A percentile compares a stretch with the other conserved stretches of the same genome.
These are phyloP conservation scores for Plebejus argus DNA, from an alignment of 2,888 invertebrate species.

Conservation along the genomic window DNA sequence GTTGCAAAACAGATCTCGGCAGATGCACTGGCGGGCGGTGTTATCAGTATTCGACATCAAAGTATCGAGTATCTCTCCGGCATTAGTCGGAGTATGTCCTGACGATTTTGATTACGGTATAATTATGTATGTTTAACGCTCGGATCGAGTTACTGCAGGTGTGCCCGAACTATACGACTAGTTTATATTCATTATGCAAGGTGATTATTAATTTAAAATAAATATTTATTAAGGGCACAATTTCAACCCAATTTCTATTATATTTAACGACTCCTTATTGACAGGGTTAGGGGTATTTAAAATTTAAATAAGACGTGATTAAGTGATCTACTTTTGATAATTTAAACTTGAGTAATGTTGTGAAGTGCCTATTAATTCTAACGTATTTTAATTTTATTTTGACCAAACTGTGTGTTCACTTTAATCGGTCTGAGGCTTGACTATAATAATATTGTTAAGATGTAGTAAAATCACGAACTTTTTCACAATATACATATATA, in stretches of 20 bases:
- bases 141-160: constrained; percentile 32
- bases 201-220: constrained; percentile 20
- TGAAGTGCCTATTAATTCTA: not conserved
- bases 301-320: not conserved
- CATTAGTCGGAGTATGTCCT: constrained; percentile 30
- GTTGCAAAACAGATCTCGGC: not conserved
- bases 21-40: not conserved
- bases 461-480: no score
- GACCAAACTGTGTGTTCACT: not conserved
- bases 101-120: constrained; percentile 26
- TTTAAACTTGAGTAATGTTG: not conserved
- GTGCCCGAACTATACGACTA: not conserved
- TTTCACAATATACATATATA: no score
- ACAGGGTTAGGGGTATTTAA: not conserved
- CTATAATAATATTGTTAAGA: not conserved
- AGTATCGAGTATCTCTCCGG: constrained; percentile 17
- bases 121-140: constrained; percentile 25
- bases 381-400: not conserved
- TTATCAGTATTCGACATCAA: not conserved
- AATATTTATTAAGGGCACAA: constrained; percentile 6
- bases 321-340: not conserved
- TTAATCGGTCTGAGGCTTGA: not conserved
- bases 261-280: not conserved
- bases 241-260: constrained; percentile 5
- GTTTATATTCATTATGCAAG: constrained; percentile 3